Conservation (phyloP, 1,140 invertebrate genomes). For the Drosophila teissieri region DNA sequence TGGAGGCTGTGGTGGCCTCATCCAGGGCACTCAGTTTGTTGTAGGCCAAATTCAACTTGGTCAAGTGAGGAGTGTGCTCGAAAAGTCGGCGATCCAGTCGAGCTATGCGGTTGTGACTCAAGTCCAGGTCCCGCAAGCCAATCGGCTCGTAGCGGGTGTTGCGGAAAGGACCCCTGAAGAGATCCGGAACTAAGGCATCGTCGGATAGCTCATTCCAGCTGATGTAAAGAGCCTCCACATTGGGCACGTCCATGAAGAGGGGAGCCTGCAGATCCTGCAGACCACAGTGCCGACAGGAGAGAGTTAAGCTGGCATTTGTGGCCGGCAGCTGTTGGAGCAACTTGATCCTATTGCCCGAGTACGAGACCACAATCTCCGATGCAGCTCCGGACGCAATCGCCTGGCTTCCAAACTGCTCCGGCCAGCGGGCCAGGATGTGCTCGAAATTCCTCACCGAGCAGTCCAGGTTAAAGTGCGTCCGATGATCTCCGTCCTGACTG, state of each 20-base stretch:
- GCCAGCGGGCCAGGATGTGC: conserved; percentile 85
- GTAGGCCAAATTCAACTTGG: conserved; percentile 88
- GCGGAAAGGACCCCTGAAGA: conserved; percentile 87
- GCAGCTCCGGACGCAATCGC: conserved; percentile 30
- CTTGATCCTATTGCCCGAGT: conserved; percentile 84
- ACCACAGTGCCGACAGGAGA: conserved; percentile 85
- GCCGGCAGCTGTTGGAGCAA: conserved; percentile 84
- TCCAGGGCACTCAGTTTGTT: conserved; percentile 89
- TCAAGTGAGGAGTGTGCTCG: conserved; percentile 88
- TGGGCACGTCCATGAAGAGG: conserved; percentile 88
- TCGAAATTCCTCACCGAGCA: conserved; percentile 82
- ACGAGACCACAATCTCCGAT: conserved; percentile 80
- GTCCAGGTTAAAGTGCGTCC: conserved; percentile 69
- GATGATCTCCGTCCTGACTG: conserved; percentile 49
- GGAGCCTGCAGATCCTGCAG: conserved; percentile 87
- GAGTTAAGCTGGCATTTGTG: conserved; percentile 75
- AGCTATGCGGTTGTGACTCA: conserved; percentile 89
- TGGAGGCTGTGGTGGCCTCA: conserved; percentile 86
- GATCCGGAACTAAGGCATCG: conserved; percentile 86
- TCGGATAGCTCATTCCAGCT: conserved; percentile 89
- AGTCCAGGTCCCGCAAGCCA: conserved; percentile 87
- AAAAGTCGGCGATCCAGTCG: conserved; percentile 89
- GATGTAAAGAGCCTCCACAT: conserved; percentile 89
- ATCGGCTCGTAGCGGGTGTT: conserved; percentile 87
- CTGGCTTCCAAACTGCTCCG: conserved; percentile 63